Evolutionary conservation across 2,888 invertebrate species (phyloP), one percentile per base, ranked within the genome.

Genomic region (Ceraclea dissimilis): DNA sequence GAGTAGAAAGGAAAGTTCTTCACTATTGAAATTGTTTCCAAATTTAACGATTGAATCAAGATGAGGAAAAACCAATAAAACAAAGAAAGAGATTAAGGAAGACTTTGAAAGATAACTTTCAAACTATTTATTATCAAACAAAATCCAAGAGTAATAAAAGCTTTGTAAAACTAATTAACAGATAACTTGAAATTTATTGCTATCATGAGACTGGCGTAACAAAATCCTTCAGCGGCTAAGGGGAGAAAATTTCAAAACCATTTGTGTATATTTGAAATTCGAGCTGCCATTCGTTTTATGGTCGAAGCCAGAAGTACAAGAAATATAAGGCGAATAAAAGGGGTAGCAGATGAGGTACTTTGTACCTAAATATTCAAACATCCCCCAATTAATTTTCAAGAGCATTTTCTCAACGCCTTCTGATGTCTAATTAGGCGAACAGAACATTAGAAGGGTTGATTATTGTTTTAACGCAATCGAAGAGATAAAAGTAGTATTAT

Each of bases 351-450:
- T 8, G 13, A 39, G 39, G 16, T 39, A 26, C 31, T 26, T 31
- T 31, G 19, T n/a, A 50, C 5, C 13, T 59, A 59, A 57, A 61
- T 61, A 58, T 57, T 22, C 58, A 48, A 56, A 60, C 60, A 58
- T 53, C 57, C 60, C 60, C 58, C 59, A 61, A 61, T 61, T 61
- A 61, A 61, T 61, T 13, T 59, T 61, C 50, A 57, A 57, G 57
- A 57, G 61, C 59, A 57, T 59, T 59, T 61, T 52, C 52, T 59
- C 60, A 51, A 61, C 60, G 60, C 60, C 60, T 60, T 53, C 57
- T 57, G 50, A 54, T 56, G 61, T 59, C 59, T 61, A 61, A 61
- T 61, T 61, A 61, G 61, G 59, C 57, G 57, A 48, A 48, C 51
- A 53, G 59, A 61, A 59, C 57, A 57, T 51, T 31, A 47, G 57